Conservation (phyloP, 2,888 invertebrate species). For the Plagodis pulveraria region DNA sequence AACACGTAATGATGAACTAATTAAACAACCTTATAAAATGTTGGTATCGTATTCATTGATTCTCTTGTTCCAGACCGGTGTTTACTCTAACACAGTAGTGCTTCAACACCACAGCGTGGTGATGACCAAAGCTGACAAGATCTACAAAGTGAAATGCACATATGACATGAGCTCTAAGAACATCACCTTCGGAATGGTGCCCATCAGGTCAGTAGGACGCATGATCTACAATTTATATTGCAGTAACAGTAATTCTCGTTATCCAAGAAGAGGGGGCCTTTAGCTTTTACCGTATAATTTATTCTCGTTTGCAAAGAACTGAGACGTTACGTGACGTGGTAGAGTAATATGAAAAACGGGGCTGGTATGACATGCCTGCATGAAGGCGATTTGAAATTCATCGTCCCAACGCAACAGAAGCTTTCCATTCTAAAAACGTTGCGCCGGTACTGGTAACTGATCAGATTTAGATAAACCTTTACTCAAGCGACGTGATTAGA, state of each 20-base stretch:
- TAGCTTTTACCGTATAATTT: constrained; percentile 53
- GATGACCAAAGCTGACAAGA: constrained; percentile 98
- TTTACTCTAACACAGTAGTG: constrained; percentile 97
- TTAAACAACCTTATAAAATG: constrained; percentile 4
- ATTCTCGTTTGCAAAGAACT: constrained; percentile 52
- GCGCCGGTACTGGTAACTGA: no score
- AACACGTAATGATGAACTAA: not conserved
- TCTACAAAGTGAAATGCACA: constrained; percentile 98
- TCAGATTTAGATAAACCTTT: no score
- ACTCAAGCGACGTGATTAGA: no score
- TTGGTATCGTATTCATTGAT: not conserved
- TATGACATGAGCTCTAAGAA: constrained; percentile 98
- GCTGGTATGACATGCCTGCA: constrained; percentile 53
- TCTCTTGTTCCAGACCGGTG: constrained; percentile 89
- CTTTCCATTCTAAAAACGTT: constrained; percentile 55
- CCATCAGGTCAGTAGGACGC: constrained; percentile 88
- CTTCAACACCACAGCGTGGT: constrained; percentile 98
- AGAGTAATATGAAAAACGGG: constrained; percentile 54
- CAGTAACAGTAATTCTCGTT: constrained; percentile 37
- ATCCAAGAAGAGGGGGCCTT: constrained; percentile 43
- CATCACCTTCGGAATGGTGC: constrained; percentile 98
- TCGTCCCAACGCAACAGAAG: constrained; percentile 40
- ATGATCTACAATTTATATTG: constrained; percentile 35
- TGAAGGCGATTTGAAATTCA: constrained; percentile 59
- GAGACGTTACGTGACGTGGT: constrained; percentile 58